phyloP scores from a whole-genome alignment of 2,888 invertebrate genomes.

The Caenorhabditis japonica region DNA sequence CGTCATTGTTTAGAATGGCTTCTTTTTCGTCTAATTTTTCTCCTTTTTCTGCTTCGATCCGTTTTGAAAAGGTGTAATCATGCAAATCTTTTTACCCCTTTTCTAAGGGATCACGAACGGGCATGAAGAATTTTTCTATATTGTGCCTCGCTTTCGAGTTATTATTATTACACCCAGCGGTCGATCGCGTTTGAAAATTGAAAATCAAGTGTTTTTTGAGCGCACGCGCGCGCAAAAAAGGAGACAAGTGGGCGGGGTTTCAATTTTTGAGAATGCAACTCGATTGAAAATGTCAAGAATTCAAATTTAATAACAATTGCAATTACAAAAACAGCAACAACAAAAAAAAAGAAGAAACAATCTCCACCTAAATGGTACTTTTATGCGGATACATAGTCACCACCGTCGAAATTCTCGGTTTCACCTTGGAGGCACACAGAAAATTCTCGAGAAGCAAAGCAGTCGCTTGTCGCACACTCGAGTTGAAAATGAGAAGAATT shows the following conservation, averaged over 20 bases:
- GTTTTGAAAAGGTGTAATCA: constrained; percentile 25
- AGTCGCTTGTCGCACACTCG: constrained; percentile 29
- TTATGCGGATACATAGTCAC: constrained; percentile 12
- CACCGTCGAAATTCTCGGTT: constrained; percentile 14
- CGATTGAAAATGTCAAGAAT: too few species aligned
- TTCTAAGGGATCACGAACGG: too few species aligned
- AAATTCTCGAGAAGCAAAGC: constrained; percentile 12
- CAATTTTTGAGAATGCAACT: too few species aligned
- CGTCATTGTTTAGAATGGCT: constrained; percentile 34
- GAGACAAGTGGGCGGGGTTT: too few species aligned
- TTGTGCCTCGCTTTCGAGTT: too few species aligned
- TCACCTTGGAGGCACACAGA: constrained; percentile 5
- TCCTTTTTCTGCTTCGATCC: too few species aligned
- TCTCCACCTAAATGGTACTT: constrained; percentile 20
- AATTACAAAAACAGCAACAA: constrained; percentile 3
- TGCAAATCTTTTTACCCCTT: constrained; percentile 5
- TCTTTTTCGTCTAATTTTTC: constrained; percentile 10
- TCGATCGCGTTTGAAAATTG: too few species aligned
- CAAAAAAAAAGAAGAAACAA: not conserved
- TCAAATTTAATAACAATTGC: not conserved
- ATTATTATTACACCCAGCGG: too few species aligned
- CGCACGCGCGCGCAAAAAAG: too few species aligned
- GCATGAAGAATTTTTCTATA: too few species aligned
- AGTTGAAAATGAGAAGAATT: constrained; percentile 43
- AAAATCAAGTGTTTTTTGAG: too few species aligned